Percentiles rank a stretch among this genome's conserved stretches.
Conservation (phyloP, 2,113 vertebrate genomes). For the Saccopteryx bilineata region DNA sequence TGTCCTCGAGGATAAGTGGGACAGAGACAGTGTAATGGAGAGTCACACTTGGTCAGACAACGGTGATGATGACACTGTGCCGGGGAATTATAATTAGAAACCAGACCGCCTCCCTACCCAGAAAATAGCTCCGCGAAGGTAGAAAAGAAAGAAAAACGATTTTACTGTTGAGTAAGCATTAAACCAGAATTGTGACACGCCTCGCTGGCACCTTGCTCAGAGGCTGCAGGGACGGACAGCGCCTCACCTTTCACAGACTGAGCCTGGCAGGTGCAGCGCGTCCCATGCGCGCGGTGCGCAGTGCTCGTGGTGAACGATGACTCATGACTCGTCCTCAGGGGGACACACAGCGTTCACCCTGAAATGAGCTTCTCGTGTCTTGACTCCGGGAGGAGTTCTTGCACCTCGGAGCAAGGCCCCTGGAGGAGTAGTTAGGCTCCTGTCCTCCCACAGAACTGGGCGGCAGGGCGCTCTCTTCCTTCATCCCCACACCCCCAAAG, state of each 20-base stretch:
- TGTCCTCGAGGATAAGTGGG: background rate
- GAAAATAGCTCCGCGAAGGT: background rate
- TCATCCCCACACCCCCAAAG: background rate
- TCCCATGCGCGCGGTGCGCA: too few relatives aligned
- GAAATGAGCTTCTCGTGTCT: background rate
- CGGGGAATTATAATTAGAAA: constrained; percentile 13
- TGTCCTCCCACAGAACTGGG: background rate
- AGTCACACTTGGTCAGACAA: background rate
- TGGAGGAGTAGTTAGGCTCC: background rate
- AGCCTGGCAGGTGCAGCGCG: background rate
- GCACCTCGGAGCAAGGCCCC: background rate
- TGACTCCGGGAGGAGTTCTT: background rate
- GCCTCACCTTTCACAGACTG: background rate
- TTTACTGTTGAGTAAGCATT: background rate
- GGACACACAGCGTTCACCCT: background rate
- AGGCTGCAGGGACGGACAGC: background rate
- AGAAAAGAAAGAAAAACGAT: constrained; percentile 35
- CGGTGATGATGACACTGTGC: background rate
- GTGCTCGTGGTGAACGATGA: too few relatives aligned
- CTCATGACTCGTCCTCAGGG: too few relatives aligned
- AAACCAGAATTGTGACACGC: background rate
- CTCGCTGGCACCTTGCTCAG: background rate
- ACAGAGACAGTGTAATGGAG: background rate
- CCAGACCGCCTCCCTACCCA: background rate
- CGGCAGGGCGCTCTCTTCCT: background rate